Evolutionary conservation across 2,797 vertebrate species (phyloP).

Genomic region (Lagorchestes hirsutus): DNA sequence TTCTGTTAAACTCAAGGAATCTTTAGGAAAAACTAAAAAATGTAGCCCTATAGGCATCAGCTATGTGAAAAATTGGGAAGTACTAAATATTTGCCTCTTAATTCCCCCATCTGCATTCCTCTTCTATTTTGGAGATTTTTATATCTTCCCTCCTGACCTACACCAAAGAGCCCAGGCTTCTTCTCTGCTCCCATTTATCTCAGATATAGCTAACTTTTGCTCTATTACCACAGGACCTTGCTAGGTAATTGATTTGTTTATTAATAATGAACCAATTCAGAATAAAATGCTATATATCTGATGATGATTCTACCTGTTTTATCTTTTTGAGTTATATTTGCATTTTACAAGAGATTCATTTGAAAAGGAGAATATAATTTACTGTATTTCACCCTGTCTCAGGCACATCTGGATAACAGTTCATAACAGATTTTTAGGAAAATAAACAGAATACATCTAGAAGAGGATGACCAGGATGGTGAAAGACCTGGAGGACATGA

Average conservation of each 20-base stretch:
- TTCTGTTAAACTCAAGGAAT: background rate
- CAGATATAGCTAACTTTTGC: background rate
- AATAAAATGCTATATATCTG: background rate
- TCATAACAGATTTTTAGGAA: too few species aligned
- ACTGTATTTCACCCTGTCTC: too few species aligned
- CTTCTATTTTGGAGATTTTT: background rate
- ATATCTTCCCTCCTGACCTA: background rate
- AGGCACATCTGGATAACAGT: too few species aligned
- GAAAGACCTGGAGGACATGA: too few species aligned
- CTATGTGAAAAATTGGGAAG: background rate
- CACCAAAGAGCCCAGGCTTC: background rate
- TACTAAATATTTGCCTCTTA: background rate
- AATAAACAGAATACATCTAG: too few species aligned
- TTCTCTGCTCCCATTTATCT: background rate
- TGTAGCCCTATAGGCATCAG: background rate
- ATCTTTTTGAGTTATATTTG: background rate
- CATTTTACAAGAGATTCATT: background rate
- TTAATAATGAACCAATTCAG: conserved; percentile 45
- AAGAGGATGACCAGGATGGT: too few species aligned
- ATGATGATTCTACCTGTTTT: background rate
- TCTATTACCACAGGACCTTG: background rate
- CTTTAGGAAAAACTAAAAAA: conserved; percentile 21
- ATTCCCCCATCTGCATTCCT: conserved; percentile 25
- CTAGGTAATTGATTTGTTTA: conserved; percentile 23
- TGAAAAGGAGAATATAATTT: background rate